Percentiles rank a stretch among this genome's conserved stretches.
These are phyloP conservation scores for Lamellibrachia columna DNA, from an alignment of 2,888 invertebrate species.

Conservation along the genomic window DNA sequence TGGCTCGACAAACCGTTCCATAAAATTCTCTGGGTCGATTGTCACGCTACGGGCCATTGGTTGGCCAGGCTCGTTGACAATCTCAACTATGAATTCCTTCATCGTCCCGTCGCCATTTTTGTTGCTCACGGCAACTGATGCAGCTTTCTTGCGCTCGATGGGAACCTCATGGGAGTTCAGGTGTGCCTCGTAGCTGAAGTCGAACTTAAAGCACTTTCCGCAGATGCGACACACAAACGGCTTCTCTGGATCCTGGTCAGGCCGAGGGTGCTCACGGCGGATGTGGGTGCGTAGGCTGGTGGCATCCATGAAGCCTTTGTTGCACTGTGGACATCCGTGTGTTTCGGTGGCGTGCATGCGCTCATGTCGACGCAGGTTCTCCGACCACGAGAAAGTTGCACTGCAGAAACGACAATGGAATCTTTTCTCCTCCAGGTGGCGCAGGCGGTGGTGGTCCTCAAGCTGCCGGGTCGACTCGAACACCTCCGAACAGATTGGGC, in stretches of 20 bases:
- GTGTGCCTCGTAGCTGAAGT: constrained; percentile 40
- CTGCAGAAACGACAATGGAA: constrained; percentile 36
- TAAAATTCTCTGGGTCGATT: background rate
- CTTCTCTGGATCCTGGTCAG: constrained; percentile 25
- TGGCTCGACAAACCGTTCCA: background rate
- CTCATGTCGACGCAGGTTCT: constrained; percentile 37
- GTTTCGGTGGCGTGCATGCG: constrained; percentile 26
- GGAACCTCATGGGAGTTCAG: constrained; percentile 33
- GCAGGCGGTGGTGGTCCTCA: constrained; percentile 37
- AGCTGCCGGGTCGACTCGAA: constrained; percentile 30
- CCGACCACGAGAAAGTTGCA: constrained; percentile 38
- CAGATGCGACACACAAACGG: constrained; percentile 37
- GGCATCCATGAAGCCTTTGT: constrained; percentile 28
- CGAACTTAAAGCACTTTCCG: constrained; percentile 37
- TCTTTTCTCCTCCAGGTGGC: constrained; percentile 35
- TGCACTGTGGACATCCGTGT: constrained; percentile 26
- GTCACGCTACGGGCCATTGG: background rate
- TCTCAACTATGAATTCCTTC: constrained; percentile 25
- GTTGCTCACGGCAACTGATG: background rate
- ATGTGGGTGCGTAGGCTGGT: constrained; percentile 29
- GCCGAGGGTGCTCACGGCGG: background rate
- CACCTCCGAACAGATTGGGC: constrained; percentile 20
- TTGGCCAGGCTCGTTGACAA: constrained; percentile 23
- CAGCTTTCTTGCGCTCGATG: background rate
- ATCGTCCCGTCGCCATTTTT: background rate